A percentile compares a stretch with the other conserved stretches of the same genome.
phyloP scores from a whole-genome alignment of 2,888 invertebrate genomes.

The Lasioglossum zephyrum region DNA sequence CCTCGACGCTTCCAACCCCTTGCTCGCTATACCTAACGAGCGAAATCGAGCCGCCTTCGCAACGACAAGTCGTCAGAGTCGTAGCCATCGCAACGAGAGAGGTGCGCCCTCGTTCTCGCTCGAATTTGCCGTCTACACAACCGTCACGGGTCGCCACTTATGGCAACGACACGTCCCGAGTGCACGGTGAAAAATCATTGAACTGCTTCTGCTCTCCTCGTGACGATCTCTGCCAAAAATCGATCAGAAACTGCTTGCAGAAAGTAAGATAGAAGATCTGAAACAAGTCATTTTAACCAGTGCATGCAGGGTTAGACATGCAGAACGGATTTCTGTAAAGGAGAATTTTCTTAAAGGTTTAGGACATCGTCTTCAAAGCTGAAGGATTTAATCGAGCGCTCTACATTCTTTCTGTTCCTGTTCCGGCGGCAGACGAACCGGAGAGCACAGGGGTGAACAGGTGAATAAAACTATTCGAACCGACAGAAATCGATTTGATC shows the following conservation, averaged over 20 bases:
- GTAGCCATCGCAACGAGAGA: slow-evolving; percentile 37
- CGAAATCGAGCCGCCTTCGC: slow-evolving; percentile 6
- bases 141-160: slow-evolving; percentile 58
- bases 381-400: background rate
- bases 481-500: slow-evolving; percentile 34
- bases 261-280: background rate
- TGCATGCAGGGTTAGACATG: background rate
- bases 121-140: slow-evolving; percentile 21
- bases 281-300: background rate
- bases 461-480: slow-evolving; percentile 19
- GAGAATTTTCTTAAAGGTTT: background rate
- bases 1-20: background rate
- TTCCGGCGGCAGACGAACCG: background rate
- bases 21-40: background rate
- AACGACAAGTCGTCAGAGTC: slow-evolving; percentile 18
- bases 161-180: slow-evolving; percentile 72
- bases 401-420: background rate
- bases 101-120: slow-evolving; percentile 40
- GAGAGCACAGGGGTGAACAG: slow-evolving; percentile 22
- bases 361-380: background rate
- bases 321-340: background rate
- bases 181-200: slow-evolving; percentile 70
- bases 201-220: background rate
- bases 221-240: background rate
- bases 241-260: background rate